phyloP scores from a whole-genome alignment of 2,113 vertebrate genomes.

The Hiodon alosoides region DNA sequence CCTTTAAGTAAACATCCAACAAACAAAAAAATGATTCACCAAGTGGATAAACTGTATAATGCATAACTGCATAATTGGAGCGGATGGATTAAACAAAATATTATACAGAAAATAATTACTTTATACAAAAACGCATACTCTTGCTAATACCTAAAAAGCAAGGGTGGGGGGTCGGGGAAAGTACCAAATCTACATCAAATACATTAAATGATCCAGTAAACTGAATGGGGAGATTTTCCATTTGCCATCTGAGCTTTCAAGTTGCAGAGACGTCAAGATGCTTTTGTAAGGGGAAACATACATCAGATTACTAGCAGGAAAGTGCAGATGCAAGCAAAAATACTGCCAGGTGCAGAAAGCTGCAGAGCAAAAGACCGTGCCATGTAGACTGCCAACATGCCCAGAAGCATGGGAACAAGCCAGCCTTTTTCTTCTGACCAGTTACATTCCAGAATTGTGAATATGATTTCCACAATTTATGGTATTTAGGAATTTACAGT shows the following conservation, averaged over 20 bases:
- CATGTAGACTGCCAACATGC: neutral
- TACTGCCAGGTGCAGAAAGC: conserved; percentile 6
- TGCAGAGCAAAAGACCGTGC: neutral
- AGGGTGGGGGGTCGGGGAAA: too few species aligned
- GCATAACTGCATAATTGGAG: too few species aligned
- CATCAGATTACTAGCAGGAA: neutral
- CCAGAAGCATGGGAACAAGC: neutral
- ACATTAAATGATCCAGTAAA: neutral
- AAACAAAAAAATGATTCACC: too few species aligned
- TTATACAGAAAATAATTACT: neutral
- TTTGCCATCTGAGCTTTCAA: conserved; percentile 14
- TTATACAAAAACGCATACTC: neutral
- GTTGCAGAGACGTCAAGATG: conserved; percentile 12
- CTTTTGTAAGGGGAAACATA: neutral
- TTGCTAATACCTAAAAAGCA: neutral
- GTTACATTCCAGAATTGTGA: too few species aligned
- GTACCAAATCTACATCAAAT: neutral
- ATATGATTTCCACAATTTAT: too few species aligned
- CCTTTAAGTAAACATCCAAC: too few species aligned
- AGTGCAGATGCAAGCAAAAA: neutral
- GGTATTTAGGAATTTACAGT: too few species aligned
- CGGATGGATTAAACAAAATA: too few species aligned
- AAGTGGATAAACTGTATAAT: too few species aligned
- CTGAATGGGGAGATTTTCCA: conserved; percentile 2
- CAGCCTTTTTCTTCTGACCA: too few species aligned